These are phyloP conservation scores for Theretra japonica DNA, from an alignment of 2,888 invertebrate genomes.

Conservation along the genomic window DNA sequence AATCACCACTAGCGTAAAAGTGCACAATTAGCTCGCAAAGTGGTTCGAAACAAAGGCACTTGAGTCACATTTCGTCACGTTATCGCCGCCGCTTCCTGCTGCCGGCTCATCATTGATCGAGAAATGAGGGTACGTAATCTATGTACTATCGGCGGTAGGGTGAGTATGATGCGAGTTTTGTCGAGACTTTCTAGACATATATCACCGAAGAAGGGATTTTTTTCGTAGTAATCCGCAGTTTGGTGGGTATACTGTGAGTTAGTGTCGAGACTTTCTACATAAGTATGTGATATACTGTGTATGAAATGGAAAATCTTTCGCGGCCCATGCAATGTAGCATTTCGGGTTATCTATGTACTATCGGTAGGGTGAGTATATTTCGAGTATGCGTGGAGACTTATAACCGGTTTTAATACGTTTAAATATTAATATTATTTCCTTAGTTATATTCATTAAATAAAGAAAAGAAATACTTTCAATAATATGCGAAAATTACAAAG, in stretches of 20 bases:
- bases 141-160: slow-evolving; percentile 39
- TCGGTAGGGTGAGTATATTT: no score
- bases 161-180: slow-evolving; percentile 29
- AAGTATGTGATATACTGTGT: neutral
- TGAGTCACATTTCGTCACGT: slow-evolving; percentile 58
- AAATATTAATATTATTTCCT: no score
- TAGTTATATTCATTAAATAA: no score
- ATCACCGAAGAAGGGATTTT: no score
- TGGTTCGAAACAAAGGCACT: slow-evolving; percentile 40
- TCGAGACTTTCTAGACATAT: neutral
- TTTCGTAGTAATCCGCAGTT: no score
- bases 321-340: neutral
- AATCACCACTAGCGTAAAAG: slow-evolving; percentile 19
- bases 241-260: neutral
- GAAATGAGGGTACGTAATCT: slow-evolving; percentile 62
- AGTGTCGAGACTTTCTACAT: neutral
- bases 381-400: no score
- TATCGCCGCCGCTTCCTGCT: slow-evolving; percentile 61
- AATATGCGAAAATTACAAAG: no score
- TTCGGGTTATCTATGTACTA: no score
- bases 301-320: no score
- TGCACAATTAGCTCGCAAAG: slow-evolving; percentile 23
- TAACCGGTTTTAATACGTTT: no score
- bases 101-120: slow-evolving; percentile 56
- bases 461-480: no score